Conservation (phyloP, 2,797 vertebrate species). For the Enteromius thamalakanensis region DNA sequence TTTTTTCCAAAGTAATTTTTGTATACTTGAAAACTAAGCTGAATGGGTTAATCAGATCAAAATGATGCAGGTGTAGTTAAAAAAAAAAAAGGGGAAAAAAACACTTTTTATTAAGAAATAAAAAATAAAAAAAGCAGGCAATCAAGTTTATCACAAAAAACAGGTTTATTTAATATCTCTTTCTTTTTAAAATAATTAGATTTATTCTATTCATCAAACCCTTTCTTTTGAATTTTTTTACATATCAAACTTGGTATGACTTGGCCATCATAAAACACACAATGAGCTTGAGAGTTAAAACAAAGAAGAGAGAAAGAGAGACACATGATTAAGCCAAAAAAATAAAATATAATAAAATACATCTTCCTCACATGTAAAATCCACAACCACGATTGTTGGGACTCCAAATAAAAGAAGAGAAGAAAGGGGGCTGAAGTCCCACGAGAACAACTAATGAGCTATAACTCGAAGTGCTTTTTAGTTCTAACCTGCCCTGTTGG, state of each 20-base stretch:
- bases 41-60: neutral
- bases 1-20: neutral
- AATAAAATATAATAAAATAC: slow-evolving; percentile 46
- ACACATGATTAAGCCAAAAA: slow-evolving; percentile 43
- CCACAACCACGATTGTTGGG: slow-evolving; percentile 57
- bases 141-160: slow-evolving; percentile 80
- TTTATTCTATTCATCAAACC: slow-evolving; percentile 84
- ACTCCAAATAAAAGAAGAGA: slow-evolving; percentile 51
- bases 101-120: neutral
- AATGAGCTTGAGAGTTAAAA: slow-evolving; percentile 59
- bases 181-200: slow-evolving; percentile 87
- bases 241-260: slow-evolving; percentile 66
- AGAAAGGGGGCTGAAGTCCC: slow-evolving; percentile 41
- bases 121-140: slow-evolving; percentile 59
- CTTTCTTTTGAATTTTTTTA: slow-evolving; percentile 73
- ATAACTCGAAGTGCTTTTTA: slow-evolving; percentile 56
- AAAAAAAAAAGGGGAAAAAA: too few relatives aligned
- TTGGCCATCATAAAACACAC: slow-evolving; percentile 76
- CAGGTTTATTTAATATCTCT: slow-evolving; percentile 86
- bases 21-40: neutral
- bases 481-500: slow-evolving; percentile 45
- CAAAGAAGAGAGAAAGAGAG: slow-evolving; percentile 40
- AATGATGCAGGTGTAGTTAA: neutral
- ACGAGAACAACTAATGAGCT: slow-evolving; percentile 51
- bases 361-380: slow-evolving; percentile 58